A percentile compares a stretch with the other conserved stretches of the same genome.
Evolutionary conservation across 2,888 invertebrate species (phyloP).

Genomic region (Chelonus formosanus): DNA sequence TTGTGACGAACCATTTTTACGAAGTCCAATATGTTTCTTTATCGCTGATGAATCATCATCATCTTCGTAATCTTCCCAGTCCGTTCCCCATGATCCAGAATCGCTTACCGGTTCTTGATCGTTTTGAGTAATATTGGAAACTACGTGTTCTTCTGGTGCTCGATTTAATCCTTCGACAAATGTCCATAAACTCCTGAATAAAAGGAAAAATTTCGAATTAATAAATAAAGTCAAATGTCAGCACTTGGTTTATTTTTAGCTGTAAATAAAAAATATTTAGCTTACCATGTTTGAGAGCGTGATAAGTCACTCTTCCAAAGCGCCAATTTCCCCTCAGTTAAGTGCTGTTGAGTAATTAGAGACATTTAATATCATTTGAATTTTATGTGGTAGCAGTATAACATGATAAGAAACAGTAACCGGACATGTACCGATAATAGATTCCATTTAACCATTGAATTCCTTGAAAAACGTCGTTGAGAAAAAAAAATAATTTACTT

Average conservation of each 20-base stretch:
- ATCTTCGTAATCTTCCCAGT: constrained; percentile 55
- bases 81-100: constrained; percentile 59
- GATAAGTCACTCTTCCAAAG: constrained; percentile 63
- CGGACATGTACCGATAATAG: constrained; percentile 23
- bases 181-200: constrained; percentile 51
- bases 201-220: constrained; percentile 20
- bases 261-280: constrained; percentile 43
- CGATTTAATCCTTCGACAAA: constrained; percentile 56
- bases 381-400: constrained; percentile 7
- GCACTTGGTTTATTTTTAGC: constrained; percentile 11
- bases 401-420: constrained; percentile 18
- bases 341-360: constrained; percentile 51
- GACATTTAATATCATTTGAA: constrained; percentile 39
- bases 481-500: constrained; percentile 13
- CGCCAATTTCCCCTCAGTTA: constrained; percentile 62
- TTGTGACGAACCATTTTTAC: constrained; percentile 21
- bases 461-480: constrained; percentile 5
- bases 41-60: constrained; percentile 43
- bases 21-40: constrained; percentile 17
- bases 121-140: constrained; percentile 35
- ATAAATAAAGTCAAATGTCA: not conserved
- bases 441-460: constrained; percentile 17
- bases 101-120: constrained; percentile 52
- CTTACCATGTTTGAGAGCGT: constrained; percentile 53
- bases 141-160: constrained; percentile 52